Base-by-base conservation (phyloP, 2,888 invertebrate genomes). In the Hydraecia micacea region DNA sequence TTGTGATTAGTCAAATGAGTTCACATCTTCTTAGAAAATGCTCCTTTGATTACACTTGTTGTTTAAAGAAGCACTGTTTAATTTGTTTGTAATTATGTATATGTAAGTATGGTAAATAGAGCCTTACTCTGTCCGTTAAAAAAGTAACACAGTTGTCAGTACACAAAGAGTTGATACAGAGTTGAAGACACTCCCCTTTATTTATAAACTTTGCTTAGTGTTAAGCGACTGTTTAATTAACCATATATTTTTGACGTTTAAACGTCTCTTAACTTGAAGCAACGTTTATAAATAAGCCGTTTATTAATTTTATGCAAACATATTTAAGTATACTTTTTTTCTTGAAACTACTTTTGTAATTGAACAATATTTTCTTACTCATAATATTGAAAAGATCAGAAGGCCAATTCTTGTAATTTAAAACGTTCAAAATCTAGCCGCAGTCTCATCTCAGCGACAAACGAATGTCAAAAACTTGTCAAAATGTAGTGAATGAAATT, bases 1-100 rank as follows among this genome's bases (percentile, higher is more conserved):
- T 87, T 87, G 75, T 83, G 76, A 85, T 88, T 86, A 89, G 83
- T 81, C 83, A 86, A 88, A 89, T 90, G 82, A 86, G 79, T 81
- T 83, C 76, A 81, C 79, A 79, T 77, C 72, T 85, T 86, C 88
- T 80, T n/a, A 74, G 85, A 87, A 86, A 73, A 75, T 73, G 46
- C 66, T 75, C 52, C 73, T 82, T 46, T 78, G 71, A 77, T 84
- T 83, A 78, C 78, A 81, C 36, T 70, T 42, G 25, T 36, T 79
- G 66, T 84, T 86, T 84, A 68, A 52, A 71, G 71, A 60, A 63
- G 36, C 73, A 65, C 62, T 78, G 70, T 75, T 79, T 80, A 63
- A 79, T 76, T 69, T 69, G 63, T 32, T 52, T 74, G 21, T 70
- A 42, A 79, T 73, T 70, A 75, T n/a, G 62, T n/a, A 58, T 71